These are phyloP conservation scores for Atrina japonica DNA, from an alignment of 2,888 invertebrate genomes.

Conservation along the genomic window DNA sequence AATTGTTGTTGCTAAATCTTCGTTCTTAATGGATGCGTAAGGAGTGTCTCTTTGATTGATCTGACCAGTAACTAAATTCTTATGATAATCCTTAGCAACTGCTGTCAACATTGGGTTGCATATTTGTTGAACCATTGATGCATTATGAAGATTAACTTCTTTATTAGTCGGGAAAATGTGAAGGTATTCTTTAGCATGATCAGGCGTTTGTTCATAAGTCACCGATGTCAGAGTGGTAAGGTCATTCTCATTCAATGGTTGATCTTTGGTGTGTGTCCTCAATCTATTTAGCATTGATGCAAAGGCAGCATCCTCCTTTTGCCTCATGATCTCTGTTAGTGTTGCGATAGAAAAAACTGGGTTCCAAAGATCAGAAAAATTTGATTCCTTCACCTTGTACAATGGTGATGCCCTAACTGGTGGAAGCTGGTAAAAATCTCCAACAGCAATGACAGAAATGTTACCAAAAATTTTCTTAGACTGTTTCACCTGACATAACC, in stretches of 20 bases:
- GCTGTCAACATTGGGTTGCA: not conserved
- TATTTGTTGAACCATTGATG: not conserved
- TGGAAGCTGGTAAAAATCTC: constrained; percentile 38
- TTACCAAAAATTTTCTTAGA: constrained; percentile 32
- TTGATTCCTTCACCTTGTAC: not conserved
- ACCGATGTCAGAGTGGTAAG: not conserved
- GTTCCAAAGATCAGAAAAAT: not conserved
- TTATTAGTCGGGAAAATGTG: constrained; percentile 1
- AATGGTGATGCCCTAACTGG: constrained; percentile 1
- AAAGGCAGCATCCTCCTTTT: constrained; percentile 7
- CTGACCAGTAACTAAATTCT: not conserved
- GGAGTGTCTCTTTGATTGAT: not conserved
- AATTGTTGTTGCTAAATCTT: not conserved
- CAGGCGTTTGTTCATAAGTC: not conserved
- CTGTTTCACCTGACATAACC: constrained; percentile 40
- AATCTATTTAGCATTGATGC: constrained; percentile 6
- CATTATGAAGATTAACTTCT: constrained; percentile 6
- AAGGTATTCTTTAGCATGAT: not conserved
- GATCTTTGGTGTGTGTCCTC: not conserved
- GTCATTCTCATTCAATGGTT: not conserved
- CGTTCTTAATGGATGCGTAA: not conserved
- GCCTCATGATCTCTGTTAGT: constrained; percentile 23
- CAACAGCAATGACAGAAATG: constrained; percentile 29
- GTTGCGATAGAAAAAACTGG: not conserved
- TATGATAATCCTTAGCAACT: not conserved